A percentile compares a stretch with the other conserved stretches of the same genome.
These are phyloP conservation scores for Lepeophtheirus nordmannii DNA, from an alignment of 2,888 invertebrate species.

Conservation along the genomic window DNA sequence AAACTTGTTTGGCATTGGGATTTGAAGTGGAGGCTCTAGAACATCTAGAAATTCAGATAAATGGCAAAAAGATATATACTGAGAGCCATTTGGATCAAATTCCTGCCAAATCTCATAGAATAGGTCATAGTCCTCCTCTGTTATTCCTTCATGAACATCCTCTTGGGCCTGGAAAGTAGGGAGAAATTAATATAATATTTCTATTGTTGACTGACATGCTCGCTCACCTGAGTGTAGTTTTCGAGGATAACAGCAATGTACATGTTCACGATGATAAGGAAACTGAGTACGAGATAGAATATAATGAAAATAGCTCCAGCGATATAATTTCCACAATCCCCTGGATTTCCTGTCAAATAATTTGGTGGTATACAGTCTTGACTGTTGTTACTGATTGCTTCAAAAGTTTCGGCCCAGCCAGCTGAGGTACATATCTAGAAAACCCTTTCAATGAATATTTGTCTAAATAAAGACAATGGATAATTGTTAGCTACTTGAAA, in stretches of 20 bases:
- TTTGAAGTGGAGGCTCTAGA: constrained; percentile 87
- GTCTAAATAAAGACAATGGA: neutral
- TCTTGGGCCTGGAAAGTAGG: constrained; percentile 85
- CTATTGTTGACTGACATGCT: constrained; percentile 84
- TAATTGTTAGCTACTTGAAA: constrained; percentile 58
- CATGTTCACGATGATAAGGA: constrained; percentile 98
- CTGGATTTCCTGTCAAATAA: constrained; percentile 63
- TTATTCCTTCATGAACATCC: constrained; percentile 82
- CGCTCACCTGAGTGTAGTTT: constrained; percentile 85
- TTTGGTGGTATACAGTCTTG: constrained; percentile 74
- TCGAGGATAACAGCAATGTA: constrained; percentile 99
- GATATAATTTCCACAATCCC: constrained; percentile 76
- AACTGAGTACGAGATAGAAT: constrained; percentile 91
- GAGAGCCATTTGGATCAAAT: constrained; percentile 93
- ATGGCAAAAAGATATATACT: constrained; percentile 87
- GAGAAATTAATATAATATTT: constrained; percentile 95
- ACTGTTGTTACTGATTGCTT: constrained; percentile 78
- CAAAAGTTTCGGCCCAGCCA: constrained; percentile 88
- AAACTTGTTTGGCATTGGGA: constrained; percentile 95
- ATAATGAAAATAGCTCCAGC: constrained; percentile 88
- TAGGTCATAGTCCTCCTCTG: constrained; percentile 98
- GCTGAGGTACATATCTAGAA: constrained; percentile 68
- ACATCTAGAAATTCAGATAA: constrained; percentile 89
- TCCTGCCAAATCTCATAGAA: constrained; percentile 99
- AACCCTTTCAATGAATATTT: neutral